These are phyloP conservation scores for Channa argus DNA, from an alignment of 2,113 vertebrate genomes.

Conservation along the genomic window DNA sequence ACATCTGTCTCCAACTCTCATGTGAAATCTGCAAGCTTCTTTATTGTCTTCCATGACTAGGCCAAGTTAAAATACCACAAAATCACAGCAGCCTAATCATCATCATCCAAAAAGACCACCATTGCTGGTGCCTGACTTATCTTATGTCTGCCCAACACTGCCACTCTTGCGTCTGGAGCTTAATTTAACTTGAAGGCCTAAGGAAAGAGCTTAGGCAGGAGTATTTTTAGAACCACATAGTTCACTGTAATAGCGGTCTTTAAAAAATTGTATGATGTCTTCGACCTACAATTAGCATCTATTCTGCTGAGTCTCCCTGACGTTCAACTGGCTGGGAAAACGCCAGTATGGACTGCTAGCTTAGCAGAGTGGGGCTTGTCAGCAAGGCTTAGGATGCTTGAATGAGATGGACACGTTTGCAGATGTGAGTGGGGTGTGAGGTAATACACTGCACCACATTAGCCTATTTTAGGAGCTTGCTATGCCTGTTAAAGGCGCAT, in stretches of 20 bases:
- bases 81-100: slow-evolving; percentile 52
- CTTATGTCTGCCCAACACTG: slow-evolving; percentile 51
- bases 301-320: slow-evolving; percentile 46
- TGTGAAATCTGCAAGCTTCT: slow-evolving; percentile 46
- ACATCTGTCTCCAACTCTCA: slow-evolving; percentile 65
- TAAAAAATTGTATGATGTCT: slow-evolving; percentile 71
- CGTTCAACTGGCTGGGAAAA: slow-evolving; percentile 39
- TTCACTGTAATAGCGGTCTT: slow-evolving; percentile 52
- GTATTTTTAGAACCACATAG: slow-evolving; percentile 71
- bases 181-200: slow-evolving; percentile 69
- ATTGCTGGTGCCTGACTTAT: slow-evolving; percentile 58
- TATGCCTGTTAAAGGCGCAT: slow-evolving; percentile 58
- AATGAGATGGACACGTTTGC: slow-evolving; percentile 73
- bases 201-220: slow-evolving; percentile 47
- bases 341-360: slow-evolving; percentile 41
- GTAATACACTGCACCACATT: slow-evolving; percentile 61
- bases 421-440: slow-evolving; percentile 70
- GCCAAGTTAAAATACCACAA: slow-evolving; percentile 49
- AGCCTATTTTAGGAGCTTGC: slow-evolving; percentile 72
- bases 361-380: slow-evolving; percentile 59
- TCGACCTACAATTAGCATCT: slow-evolving; percentile 31
- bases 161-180: slow-evolving; percentile 47
- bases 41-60: slow-evolving; percentile 50
- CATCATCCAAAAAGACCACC: slow-evolving; percentile 60
- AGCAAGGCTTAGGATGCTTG: slow-evolving; percentile 57